Evolutionary conservation across 2,113 vertebrate genomes (phyloP).

Genomic region (Carassius gibelio): DNA sequence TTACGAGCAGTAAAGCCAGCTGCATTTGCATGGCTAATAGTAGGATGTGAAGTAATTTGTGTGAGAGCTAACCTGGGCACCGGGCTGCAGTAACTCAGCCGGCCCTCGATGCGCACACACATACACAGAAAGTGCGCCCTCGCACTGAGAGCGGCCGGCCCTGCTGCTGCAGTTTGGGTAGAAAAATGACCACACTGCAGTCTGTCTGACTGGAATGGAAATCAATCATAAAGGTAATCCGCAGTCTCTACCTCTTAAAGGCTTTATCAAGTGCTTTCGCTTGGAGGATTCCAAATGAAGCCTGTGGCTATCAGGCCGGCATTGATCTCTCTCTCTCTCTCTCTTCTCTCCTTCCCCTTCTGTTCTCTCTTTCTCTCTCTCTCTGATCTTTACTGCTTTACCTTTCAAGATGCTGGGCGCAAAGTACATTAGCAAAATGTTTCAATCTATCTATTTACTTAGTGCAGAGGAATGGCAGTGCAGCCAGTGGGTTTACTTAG

Average conservation of each 20-base stretch:
- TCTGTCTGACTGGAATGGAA: constrained; percentile 86
- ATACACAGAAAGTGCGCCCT: constrained; percentile 30
- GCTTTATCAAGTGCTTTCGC: constrained; percentile 79
- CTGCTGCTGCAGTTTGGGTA: constrained; percentile 59
- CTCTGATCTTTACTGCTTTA: constrained; percentile 45
- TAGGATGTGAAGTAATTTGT: constrained; percentile 85
- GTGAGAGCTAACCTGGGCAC: constrained; percentile 82
- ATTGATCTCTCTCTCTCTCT: constrained; percentile 62
- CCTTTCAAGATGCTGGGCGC: constrained; percentile 53
- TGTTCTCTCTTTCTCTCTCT: constrained; percentile 34
- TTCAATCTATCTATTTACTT: constrained; percentile 59
- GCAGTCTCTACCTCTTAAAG: constrained; percentile 76
- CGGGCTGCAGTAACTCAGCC: constrained; percentile 83
- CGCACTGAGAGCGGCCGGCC: not conserved
- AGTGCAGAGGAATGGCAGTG: constrained; percentile 41
- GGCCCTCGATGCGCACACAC: constrained; percentile 60
- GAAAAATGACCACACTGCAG: constrained; percentile 87
- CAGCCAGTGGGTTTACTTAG: not conserved
- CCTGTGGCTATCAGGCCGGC: constrained; percentile 64
- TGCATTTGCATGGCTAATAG: constrained; percentile 87
- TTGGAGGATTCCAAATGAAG: constrained; percentile 65
- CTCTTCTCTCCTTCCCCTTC: constrained; percentile 29
- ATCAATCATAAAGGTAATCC: constrained; percentile 88
- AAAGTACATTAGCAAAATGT: constrained; percentile 60
- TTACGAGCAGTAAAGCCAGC: constrained; percentile 80